Base-by-base conservation (phyloP, 1,140 invertebrate species). In the Heliconius eleuchia region DNA sequence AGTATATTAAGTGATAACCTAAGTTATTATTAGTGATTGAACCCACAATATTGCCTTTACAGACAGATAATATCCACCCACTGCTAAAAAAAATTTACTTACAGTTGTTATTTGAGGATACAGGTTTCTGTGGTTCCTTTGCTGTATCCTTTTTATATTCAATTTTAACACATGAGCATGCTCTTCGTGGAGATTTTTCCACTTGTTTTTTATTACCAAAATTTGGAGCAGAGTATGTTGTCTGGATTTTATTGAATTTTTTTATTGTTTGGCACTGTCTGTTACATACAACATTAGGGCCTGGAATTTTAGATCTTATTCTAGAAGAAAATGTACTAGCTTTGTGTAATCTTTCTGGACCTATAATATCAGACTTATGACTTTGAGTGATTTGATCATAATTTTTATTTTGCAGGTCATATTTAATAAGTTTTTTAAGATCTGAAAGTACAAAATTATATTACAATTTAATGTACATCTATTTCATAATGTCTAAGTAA, bases 401-500 rank as follows among this genome's bases (percentile, higher is more conserved):
- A 57, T 84, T 80, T 84, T 82, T 89, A 8, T 88, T 86, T 84
- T 94, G 84, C 46, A 93, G 72, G 78, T 96, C 95, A 89, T 95
- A 94, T 85, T 95, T 95, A 39, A 96, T 95, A 39, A 96, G 83
- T 78, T 95, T 95, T 85, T 96, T 96, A 55, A 96, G 88, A 92
- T 96, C 95, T 96, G 83, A 82, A 95, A 91, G 60, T 27, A 8
- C 19, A 66, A 27, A 66, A n/a, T 66, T 3, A 30, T 30, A 30
- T 30, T 27, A 60, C 19, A 60, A 23, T 8, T 60, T 60, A 23
- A 34, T 27, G 9, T 60, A 46, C 16, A 16, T 1, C 42, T 46
- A 16, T 46, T 16, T 46, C 13, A 4, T 46, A 46, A 13, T 16
- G 42, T 0, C 3, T 46, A 16, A 46, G 42, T 46, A 16, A 16